Evolutionary conservation across 2,797 vertebrate species (phyloP).

Genomic region (Micrastur ruficollis): DNA sequence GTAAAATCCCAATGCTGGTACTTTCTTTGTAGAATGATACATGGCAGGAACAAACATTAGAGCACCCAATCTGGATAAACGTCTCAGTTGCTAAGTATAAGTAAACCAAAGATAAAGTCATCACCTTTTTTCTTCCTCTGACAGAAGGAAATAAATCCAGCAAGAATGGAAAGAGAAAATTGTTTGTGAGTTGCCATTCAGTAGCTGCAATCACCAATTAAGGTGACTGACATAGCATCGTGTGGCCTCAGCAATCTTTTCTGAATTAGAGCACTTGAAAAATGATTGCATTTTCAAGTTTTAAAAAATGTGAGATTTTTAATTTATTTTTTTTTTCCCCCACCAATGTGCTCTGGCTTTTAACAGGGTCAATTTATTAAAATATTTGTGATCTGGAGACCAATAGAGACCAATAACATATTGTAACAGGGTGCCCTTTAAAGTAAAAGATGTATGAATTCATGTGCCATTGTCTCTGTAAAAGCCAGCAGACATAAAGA

Average conservation of each 20-base stretch:
- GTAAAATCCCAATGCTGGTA: background rate
- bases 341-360: background rate
- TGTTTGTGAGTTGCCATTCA: background rate
- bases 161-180: background rate
- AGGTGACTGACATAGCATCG: background rate
- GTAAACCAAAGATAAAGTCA: background rate
- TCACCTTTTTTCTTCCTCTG: background rate
- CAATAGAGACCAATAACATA: background rate
- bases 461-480: background rate
- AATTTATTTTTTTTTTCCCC: background rate
- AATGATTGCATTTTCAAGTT: background rate
- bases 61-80: background rate
- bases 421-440: background rate
- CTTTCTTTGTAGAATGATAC: background rate
- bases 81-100: background rate
- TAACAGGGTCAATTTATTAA: background rate
- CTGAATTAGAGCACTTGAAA: background rate
- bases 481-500: background rate
- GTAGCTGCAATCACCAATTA: background rate
- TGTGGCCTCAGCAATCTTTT: background rate
- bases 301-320: background rate
- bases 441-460: background rate
- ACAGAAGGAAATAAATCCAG: background rate
- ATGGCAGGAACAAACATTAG: background rate
- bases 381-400: background rate